Evolutionary conservation across 2,888 invertebrate genomes (phyloP).

Genomic region (Leptinotarsa tumamoca): DNA sequence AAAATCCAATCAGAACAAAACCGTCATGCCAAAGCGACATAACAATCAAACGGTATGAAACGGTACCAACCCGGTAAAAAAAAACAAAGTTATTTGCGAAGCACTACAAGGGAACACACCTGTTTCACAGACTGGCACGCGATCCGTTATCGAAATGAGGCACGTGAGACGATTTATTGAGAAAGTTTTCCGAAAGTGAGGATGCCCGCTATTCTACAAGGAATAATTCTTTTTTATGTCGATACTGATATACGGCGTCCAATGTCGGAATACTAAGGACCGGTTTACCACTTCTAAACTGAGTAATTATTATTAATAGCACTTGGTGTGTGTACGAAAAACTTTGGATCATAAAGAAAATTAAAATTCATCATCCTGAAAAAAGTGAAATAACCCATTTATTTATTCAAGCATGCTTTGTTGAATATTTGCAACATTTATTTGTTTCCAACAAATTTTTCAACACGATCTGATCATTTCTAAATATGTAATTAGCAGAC

Average conservation of each 20-base stretch:
- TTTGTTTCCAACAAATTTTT: too few relatives aligned
- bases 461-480: too few relatives aligned
- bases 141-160: slow-evolving; percentile 32
- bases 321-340: not conserved
- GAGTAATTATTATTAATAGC: not conserved
- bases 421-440: too few relatives aligned
- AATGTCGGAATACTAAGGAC: slow-evolving; percentile 4
- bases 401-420: too few relatives aligned
- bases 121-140: slow-evolving; percentile 34
- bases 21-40: slow-evolving; percentile 4
- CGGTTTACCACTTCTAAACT: not conserved
- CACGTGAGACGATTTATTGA: slow-evolving; percentile 41
- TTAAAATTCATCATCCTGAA: not conserved
- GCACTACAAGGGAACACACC: slow-evolving; percentile 23
- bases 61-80: slow-evolving; percentile 10
- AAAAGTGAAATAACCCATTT: too few relatives aligned
- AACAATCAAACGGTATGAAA: slow-evolving; percentile 2
- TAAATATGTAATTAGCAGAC: too few relatives aligned
- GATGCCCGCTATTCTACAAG: slow-evolving; percentile 31
- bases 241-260: slow-evolving; percentile 26
- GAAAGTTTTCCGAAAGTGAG: slow-evolving; percentile 32
- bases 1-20: not conserved
- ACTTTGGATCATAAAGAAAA: not conserved
- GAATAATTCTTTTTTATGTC: slow-evolving; percentile 36
- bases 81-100: slow-evolving; percentile 21